Base-by-base conservation (phyloP, 2,888 invertebrate species). In the Chrysodeixis includens region DNA sequence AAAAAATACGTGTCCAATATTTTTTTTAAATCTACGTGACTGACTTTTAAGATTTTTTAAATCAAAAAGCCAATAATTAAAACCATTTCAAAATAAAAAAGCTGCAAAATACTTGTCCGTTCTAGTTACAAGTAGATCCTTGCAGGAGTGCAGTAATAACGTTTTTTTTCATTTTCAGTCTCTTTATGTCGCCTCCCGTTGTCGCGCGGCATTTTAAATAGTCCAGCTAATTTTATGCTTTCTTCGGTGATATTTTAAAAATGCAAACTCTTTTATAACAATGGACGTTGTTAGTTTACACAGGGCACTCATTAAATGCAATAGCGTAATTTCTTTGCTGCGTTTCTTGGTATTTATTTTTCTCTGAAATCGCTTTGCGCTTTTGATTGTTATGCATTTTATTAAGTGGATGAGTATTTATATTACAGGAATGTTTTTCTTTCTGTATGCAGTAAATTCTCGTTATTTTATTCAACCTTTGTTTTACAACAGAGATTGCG, bases 221-320 rank as follows among this genome's bases (percentile, higher is more conserved):
- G 83, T 80, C 71, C 66, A 76, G 75, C 83, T 87, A 88, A 88
- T 88, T 87, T 82, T 71, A 81, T 79, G 69, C 80, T 79, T 80
- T 81, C 73, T 80, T 79, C 63, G 35, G 74, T 71, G 81, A 82
- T 83, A 85, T 83, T 84, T 79, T 64, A 78, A 81, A 82, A 82
- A 74, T 76, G 79, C 75, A 70, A 76, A 69, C 56, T 69, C 58
- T 56, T 79, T 78, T 64, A 57, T 67, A 74, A 77, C 62, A 75
- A 72, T 64, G 66, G 60, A 61, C 62, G 62, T 66, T 69, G 68
- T 70, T 79, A 69, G 66, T 77, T 69, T 74, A 75, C 69, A 67
- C 63, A 62, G 67, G 40, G 58, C 18, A 66, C 72, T 82, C 63
- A 71, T 82, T 81, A 78, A 73, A 52, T 51, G 46, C 26, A 44